Base-by-base conservation (phyloP, 2,113 vertebrate genomes). In the Mola mola region DNA sequence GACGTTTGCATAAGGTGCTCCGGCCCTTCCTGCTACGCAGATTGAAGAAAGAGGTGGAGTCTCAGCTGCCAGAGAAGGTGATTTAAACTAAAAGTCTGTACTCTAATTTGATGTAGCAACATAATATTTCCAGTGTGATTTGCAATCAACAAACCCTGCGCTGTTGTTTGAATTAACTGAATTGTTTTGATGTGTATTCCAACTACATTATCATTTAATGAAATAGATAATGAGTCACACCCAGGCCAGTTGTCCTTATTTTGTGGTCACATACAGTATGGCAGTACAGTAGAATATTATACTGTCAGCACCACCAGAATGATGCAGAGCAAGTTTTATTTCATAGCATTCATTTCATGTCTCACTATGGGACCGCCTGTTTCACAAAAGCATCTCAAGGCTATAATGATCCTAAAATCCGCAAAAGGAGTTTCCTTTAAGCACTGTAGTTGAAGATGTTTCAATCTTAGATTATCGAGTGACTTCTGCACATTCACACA, bases 41-140 rank as follows among this genome's bases (percentile, higher is more conserved):
- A 74, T 78, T 99, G 80, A 99, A 99, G 90, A 99, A 98, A 41
- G 97, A 99, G 78, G 97, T 99, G 67, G 97, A 99, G 79, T 99
- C 97, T 66, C 97, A 99, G 78, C 91, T 99, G 65, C 97, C 97
- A 57, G 97, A 99, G 88, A 99, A 99, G 91, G 97, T 99, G 68
- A 7, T 3, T 0, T 0, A 51, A 24, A 21, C 19, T 2, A 9
- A n/a, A 26, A 7, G 0, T 41, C n/a, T 11, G 1, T 20, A 2
- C 7, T 20, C 13, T 24, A 1, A 36, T n/a, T 1, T 53, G 3
- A 26, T 21, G 0, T 38, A 20, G 6, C 1, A 22, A 13, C 1
- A 3, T 34, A 19, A 1, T 50, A 22, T 26, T 36, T 41, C 2
- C 4, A 2, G 6, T 22, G n/a, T 10, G 9, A 4, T 43, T 29